Percentiles rank a stretch among this genome's conserved stretches.
phyloP scores from a whole-genome alignment of 2,113 vertebrate species.

The Trematomus loennbergii region DNA sequence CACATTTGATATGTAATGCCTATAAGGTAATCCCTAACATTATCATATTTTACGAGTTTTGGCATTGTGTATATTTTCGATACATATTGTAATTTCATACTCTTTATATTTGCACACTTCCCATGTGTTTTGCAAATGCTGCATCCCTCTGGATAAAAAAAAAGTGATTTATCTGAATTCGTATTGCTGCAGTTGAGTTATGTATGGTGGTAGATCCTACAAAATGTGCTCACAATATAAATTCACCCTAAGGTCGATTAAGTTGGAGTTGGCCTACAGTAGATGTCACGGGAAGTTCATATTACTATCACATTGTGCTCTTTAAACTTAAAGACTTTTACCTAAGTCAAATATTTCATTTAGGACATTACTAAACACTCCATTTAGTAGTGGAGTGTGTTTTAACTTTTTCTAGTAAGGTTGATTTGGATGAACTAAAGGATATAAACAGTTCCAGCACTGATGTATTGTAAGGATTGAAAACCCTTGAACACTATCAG shows the following conservation, averaged over 20 bases:
- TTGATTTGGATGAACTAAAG: not conserved
- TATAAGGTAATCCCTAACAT: not conserved
- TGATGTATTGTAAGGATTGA: not conserved
- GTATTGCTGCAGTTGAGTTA: conserved; percentile 9
- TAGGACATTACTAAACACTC: too few species aligned
- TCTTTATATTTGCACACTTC: not conserved
- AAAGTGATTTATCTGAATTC: not conserved
- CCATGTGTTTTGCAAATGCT: not conserved
- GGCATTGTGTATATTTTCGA: not conserved
- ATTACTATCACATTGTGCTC: not conserved
- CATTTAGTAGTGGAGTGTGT: not conserved
- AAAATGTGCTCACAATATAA: not conserved
- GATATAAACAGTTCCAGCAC: not conserved
- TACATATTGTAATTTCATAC: not conserved
- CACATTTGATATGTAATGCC: not conserved
- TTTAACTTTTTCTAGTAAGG: not conserved
- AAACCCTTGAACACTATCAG: not conserved
- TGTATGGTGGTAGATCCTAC: not conserved
- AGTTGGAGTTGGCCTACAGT: not conserved
- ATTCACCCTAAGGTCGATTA: not conserved
- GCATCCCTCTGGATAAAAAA: not conserved
- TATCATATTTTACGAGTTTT: not conserved
- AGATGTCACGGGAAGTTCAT: too few species aligned
- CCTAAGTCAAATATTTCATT: not conserved
- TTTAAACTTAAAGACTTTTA: not conserved